These are phyloP conservation scores for Phodopus roborovskii DNA, from an alignment of 2,113 vertebrate species.

Conservation along the genomic window DNA sequence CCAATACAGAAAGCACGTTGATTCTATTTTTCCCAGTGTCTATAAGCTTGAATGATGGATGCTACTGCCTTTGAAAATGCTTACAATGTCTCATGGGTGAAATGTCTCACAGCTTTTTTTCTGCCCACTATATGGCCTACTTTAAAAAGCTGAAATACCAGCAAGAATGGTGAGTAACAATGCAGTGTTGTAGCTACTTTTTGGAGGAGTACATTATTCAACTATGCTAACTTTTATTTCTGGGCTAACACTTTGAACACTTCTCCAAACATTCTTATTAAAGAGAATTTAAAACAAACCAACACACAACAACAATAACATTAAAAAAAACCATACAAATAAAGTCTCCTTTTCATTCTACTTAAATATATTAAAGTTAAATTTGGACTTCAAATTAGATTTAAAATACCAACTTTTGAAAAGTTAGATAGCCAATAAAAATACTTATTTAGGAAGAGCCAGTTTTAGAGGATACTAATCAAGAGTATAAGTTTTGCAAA, in stretches of 20 bases:
- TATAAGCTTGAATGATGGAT: background rate
- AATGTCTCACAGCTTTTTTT: background rate
- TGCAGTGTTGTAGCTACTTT: background rate
- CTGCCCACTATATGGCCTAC: background rate
- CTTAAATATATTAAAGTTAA: slow-evolving; percentile 57
- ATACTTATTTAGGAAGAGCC: background rate
- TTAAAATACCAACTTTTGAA: slow-evolving; percentile 49
- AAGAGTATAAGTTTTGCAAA: background rate
- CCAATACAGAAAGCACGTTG: background rate
- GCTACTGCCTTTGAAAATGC: background rate
- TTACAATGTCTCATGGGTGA: background rate
- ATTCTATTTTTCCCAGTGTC: background rate
- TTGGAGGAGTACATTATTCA: slow-evolving; percentile 19
- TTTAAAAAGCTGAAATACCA: slow-evolving; percentile 22
- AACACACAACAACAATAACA: slow-evolving; percentile 30
- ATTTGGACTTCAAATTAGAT: slow-evolving; percentile 51
- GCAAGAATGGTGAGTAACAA: background rate
- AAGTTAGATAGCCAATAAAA: slow-evolving; percentile 39
- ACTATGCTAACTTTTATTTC: slow-evolving; percentile 25
- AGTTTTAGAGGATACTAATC: background rate
- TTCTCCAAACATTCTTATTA: slow-evolving; percentile 60
- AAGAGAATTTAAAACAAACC: slow-evolving; percentile 69
- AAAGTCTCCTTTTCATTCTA: slow-evolving; percentile 46
- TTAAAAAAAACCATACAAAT: background rate
- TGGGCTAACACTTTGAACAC: slow-evolving; percentile 35